These are phyloP conservation scores for Melieria picta DNA, from an alignment of 2,888 invertebrate species.

Conservation along the genomic window DNA sequence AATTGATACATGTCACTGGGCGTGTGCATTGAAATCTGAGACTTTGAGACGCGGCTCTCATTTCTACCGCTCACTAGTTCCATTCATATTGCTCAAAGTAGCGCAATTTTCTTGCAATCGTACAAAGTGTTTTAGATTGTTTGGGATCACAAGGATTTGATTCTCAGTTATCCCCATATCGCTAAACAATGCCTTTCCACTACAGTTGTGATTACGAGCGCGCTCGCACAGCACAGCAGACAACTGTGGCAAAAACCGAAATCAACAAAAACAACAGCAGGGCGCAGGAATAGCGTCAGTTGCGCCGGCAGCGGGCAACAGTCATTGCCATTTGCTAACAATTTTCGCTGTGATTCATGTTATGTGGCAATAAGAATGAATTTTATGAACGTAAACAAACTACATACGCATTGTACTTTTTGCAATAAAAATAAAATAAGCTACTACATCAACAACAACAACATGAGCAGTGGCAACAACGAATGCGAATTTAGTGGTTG, in stretches of 20 bases:
- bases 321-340: conserved; percentile 23
- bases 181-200: no score
- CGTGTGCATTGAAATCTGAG: no score
- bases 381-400: conserved; percentile 33
- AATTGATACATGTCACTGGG: no score
- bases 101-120: no score
- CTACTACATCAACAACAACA: conserved; percentile 33
- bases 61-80: no score
- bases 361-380: conserved; percentile 40
- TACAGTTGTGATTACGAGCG: no score
- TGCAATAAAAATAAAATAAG: conserved; percentile 40
- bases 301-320: background rate
- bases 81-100: no score
- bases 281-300: background rate
- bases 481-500: background rate
- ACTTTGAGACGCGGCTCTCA: no score
- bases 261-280: background rate
- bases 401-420: conserved; percentile 23
- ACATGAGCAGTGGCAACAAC: background rate
- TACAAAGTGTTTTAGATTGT: no score
- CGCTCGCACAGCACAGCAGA: background rate
- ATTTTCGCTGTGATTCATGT: conserved; percentile 36
- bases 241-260: background rate
- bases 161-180: no score
- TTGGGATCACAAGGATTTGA: no score